Percentiles rank a stretch among this genome's conserved stretches.
Conservation (phyloP, 2,888 invertebrate species). For the Sisyra nigra region DNA sequence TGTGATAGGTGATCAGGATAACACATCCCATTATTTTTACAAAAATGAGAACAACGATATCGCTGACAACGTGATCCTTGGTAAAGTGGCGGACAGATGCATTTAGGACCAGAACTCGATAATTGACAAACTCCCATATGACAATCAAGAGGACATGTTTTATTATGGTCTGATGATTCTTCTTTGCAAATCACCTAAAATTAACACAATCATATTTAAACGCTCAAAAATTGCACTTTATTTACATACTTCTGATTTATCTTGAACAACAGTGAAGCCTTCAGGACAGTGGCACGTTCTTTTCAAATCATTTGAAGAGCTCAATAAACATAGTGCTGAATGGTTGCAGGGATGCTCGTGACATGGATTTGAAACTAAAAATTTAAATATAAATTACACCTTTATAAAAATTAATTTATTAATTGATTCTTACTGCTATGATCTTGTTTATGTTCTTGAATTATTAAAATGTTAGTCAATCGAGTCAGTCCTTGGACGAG, state of each 20-base stretch:
- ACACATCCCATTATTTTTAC: conserved; percentile 44
- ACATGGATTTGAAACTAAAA: conserved; percentile 39
- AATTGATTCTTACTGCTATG: conserved; percentile 14
- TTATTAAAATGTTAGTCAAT: conserved; percentile 46
- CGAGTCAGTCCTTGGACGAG: conserved; percentile 36
- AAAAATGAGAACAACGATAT: conserved; percentile 51
- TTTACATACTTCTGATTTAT: conserved; percentile 13
- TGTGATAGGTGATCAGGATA: conserved; percentile 23
- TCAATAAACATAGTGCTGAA: conserved; percentile 39
- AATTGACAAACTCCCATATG: conserved; percentile 43
- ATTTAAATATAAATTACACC: conserved; percentile 5
- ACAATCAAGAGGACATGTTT: conserved; percentile 35
- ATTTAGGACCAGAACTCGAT: conserved; percentile 35
- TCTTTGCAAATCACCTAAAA: background rate
- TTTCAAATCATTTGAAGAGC: conserved; percentile 14
- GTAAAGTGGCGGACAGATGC: conserved; percentile 46
- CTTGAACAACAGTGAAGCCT: conserved; percentile 25
- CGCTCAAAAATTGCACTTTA: no score
- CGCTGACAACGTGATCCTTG: conserved; percentile 49
- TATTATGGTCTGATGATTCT: background rate
- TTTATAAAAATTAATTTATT: background rate
- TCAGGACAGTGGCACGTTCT: conserved; percentile 38
- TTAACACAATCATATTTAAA: no score
- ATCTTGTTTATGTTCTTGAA: conserved; percentile 49
- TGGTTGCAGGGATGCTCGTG: conserved; percentile 37